phyloP scores from a whole-genome alignment of 2,113 vertebrate genomes.

The Chlorocebus sabaeus region DNA sequence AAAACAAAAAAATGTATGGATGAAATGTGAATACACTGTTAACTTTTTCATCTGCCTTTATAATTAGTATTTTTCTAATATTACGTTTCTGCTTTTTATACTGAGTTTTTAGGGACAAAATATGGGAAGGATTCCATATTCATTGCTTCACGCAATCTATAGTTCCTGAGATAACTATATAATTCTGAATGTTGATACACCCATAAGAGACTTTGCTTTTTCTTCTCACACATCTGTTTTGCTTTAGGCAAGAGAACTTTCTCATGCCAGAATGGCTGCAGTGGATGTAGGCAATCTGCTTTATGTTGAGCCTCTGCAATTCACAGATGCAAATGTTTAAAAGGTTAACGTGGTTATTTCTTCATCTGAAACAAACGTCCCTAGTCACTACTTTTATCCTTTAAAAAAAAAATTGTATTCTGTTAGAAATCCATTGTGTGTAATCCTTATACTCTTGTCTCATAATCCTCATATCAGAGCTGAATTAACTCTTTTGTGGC shows the following conservation, averaged over 20 bases:
- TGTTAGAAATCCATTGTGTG: slow-evolving; percentile 52
- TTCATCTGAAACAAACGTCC: slow-evolving; percentile 68
- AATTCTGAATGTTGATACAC: slow-evolving; percentile 52
- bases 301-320: slow-evolving; percentile 61
- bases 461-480: slow-evolving; percentile 1
- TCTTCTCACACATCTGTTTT: slow-evolving; percentile 73
- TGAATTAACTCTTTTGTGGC: slow-evolving; percentile 41
- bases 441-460: not conserved
- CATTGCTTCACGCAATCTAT: not conserved
- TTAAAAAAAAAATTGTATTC: slow-evolving; percentile 3
- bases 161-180: slow-evolving; percentile 41
- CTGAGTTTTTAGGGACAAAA: not conserved
- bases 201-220: slow-evolving; percentile 44
- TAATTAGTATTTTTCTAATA: slow-evolving; percentile 58
- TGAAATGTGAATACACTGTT: slow-evolving; percentile 9
- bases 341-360: slow-evolving; percentile 65
- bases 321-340: slow-evolving; percentile 74
- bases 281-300: slow-evolving; percentile 71
- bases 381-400: slow-evolving; percentile 60
- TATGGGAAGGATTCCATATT: not conserved
- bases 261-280: slow-evolving; percentile 67
- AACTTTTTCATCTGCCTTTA: slow-evolving; percentile 30
- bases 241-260: slow-evolving; percentile 73
- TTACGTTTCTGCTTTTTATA: not conserved
- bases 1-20: not conserved